Base-by-base conservation (phyloP, 2,113 vertebrate genomes). In the Reinhardtius hippoglossoides region DNA sequence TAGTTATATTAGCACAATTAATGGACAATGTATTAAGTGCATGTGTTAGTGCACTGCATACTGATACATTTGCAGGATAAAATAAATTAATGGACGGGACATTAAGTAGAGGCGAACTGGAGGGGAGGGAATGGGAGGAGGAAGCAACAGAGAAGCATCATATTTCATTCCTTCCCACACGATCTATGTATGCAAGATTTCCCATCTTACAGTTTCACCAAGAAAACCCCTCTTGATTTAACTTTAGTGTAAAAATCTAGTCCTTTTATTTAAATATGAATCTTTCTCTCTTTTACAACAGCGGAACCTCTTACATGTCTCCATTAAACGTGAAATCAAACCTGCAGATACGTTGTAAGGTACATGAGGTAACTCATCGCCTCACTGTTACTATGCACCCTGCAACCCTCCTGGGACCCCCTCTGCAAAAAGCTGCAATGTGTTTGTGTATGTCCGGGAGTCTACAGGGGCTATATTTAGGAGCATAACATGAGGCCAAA, bases 391-490 rank as follows among this genome's bases (percentile, higher is more conserved):
- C 91, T 68, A 85, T 89, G 91, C 82, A 80, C 83, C 76, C 80
- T 20, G 9, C 27, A 71, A 67, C 76, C 81, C 88, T 63, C 64
- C 75, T 15, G 84, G 74, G 87, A 87, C 74, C 71, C 66, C 27
- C 31, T 13, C 37, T 16, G 40, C 61, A 46, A 83, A 81, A 86
- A 87, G 73, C 86, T 84, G 89, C 89, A 88, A 89, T 44, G 82
- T 87, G 82, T 86, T 80, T 88, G 82, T 89, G 85, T 85, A 85
- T 86, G 78, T 66, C 40, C 54, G 44, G 18, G 81, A 76, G 71
- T 78, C 76, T 60, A 80, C 23, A 27, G 52, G 18, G 48, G 76
- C 88, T 95, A 94, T 92, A 92, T 93, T 93, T 94, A 94, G 93
- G 78, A 70, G 35, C 35, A 81, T 66, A 79, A 86, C 89, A 88